phyloP scores from a whole-genome alignment of 2,113 vertebrate species.

The Thinocorus orbignyianus region DNA sequence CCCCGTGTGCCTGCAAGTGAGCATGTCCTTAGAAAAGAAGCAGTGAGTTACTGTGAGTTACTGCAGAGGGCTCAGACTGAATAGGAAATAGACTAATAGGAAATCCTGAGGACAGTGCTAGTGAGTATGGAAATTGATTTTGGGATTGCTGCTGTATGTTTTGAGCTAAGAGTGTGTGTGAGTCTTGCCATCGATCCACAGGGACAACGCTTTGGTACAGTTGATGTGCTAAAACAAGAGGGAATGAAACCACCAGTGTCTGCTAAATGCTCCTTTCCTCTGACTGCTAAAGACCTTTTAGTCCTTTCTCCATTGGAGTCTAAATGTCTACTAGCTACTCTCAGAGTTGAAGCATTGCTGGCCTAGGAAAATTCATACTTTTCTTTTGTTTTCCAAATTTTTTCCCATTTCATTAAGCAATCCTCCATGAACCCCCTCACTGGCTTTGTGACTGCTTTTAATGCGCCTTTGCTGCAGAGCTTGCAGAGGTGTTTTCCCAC shows the following conservation, averaged over 20 bases:
- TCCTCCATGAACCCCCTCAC: not conserved
- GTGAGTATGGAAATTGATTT: not conserved
- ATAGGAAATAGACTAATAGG: not conserved
- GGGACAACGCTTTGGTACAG: not conserved
- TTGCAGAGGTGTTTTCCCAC: not conserved
- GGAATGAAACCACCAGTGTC: not conserved
- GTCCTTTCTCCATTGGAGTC: not conserved
- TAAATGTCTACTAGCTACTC: not conserved
- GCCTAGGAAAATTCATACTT: not conserved
- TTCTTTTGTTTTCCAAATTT: not conserved
- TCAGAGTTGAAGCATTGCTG: not conserved
- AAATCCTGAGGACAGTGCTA: rapidly evolving
- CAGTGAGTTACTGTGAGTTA: not conserved
- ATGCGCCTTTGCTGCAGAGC: not conserved
- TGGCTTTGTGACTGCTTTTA: not conserved
- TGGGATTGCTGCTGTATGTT: not conserved
- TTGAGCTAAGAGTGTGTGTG: not conserved
- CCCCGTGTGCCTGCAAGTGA: not conserved
- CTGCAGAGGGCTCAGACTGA: not conserved
- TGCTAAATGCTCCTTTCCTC: not conserved
- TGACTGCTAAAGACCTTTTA: not conserved
- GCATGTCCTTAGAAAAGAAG: not conserved
- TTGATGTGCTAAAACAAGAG: not conserved
- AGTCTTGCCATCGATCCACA: rapidly evolving
- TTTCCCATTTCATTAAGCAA: not conserved